Base-by-base conservation (phyloP, 2,113 vertebrate genomes). In the Myodes glareolus region DNA sequence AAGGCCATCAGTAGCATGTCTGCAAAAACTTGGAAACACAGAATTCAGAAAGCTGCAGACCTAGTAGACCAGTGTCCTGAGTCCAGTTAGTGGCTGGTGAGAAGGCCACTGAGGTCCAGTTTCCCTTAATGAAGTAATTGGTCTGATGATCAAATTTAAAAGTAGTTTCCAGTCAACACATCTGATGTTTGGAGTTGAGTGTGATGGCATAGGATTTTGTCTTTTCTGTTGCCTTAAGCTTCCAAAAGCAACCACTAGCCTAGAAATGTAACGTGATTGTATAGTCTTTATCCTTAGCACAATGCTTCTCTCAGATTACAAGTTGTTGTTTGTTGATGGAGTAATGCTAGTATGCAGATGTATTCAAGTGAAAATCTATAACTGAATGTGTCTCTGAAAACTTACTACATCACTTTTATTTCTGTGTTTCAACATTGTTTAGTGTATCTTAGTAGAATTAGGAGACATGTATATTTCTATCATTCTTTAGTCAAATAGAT, bases 61-160 rank as follows among this genome's bases (percentile, higher is more conserved):
- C 16, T 29, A 7, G n/a, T 4, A 58, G n/a, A 58, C 58, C 16
- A 47, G 63, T 90, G n/a, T 42, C 14, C 31, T 23, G 52, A 70
- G 55, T 29, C 3, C 55, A 80, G 45, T 52, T n/a, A 67, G 31
- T 47, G 50, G 36, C 25, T 58, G 31, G 73, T 17, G 4, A 31
- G 72, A 21, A 58, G 19, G 47, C 45, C 73, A 21, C 10, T 45
- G 36, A 50, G 3, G 31, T 90, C 36, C 14, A 29, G 1, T n/a
- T n/a, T n/a, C n/a, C n/a, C 39, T 23, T 25, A 3, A 0, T 2
- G 0, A 31, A 85, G 29, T 63, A 16, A 58, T n/a, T 0, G 5
- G 1, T 73, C 21, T 31, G 27, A 50, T 73, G 50, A 65, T 82
- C 21, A 13, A 52, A 67, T 77, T 90, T 52, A 45, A 89, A 88